Conservation (phyloP, 2,888 invertebrate genomes). For the Scaptomyza polygonia region DNA sequence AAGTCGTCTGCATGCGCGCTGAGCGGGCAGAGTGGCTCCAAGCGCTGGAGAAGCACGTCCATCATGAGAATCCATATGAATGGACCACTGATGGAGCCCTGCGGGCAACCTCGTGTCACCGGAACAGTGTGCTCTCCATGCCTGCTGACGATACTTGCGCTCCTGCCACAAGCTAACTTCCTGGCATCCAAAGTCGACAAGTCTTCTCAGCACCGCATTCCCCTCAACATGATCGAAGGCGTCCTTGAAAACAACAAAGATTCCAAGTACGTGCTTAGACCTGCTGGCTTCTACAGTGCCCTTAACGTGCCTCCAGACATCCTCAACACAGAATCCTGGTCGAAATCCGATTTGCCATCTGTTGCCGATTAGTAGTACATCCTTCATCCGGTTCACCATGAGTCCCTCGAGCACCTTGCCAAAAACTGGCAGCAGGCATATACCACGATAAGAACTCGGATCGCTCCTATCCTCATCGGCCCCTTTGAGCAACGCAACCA, state of each 20-base stretch:
- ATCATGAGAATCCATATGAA: constrained; percentile 26
- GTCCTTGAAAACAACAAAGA: constrained; percentile 8
- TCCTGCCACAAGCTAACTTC: constrained; percentile 26
- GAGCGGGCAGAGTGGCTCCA: not conserved
- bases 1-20: not conserved
- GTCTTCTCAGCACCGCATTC: constrained; percentile 12
- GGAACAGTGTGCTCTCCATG: too few relatives aligned
- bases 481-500: constrained; percentile 7
- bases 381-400: constrained; percentile 21
- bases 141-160: constrained; percentile 17
- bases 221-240: not conserved
- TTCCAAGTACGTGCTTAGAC: constrained; percentile 16
- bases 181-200: constrained; percentile 14
- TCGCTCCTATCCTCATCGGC: constrained; percentile 20
- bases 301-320: constrained; percentile 12
- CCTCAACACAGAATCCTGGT: not conserved
- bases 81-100: constrained; percentile 29
- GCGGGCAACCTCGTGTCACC: too few relatives aligned
- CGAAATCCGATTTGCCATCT: too few relatives aligned
- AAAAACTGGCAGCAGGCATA: constrained; percentile 31
- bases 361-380: too few relatives aligned
- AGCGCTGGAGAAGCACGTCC: constrained; percentile 12
- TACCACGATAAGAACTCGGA: constrained; percentile 28
- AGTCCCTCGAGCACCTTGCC: constrained; percentile 33
- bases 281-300: constrained; percentile 12